Base-by-base conservation (phyloP, 2,113 vertebrate species). In the Pachypanchax playfairii region DNA sequence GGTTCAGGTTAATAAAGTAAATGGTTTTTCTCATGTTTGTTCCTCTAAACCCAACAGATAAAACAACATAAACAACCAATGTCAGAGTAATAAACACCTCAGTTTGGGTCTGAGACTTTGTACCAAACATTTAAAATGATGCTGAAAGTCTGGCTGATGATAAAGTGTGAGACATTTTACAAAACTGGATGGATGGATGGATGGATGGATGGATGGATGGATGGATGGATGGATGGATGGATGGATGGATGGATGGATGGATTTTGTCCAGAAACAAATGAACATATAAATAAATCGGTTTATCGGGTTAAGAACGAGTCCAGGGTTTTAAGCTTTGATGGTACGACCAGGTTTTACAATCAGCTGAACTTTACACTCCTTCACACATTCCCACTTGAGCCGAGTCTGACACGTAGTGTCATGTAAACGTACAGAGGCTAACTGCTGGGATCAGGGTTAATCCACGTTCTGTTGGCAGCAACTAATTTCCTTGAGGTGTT, bases 231-330 rank as follows among this genome's bases (percentile, higher is more conserved):
- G 12, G 29, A 44, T 20, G 20, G 39, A 65, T 20, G 17, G 12
- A 65, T 54, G 22, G 4, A 25, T 60, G 21, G 31, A n/a, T 47
- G 43, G 18, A 21, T 20, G 13, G 20, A 42, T 63, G 25, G 24
- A 63, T 5, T n/a, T n/a, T n/a, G n/a, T n/a, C n/a, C n/a, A n/a
- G n/a, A n/a, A n/a, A n/a, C n/a, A n/a, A n/a, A n/a, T n/a, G n/a
- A n/a, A n/a, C n/a, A n/a, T n/a, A n/a, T n/a, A n/a, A n/a, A n/a
- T n/a, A n/a, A n/a, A n/a, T n/a, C n/a, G n/a, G n/a, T n/a, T n/a
- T n/a, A n/a, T n/a, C n/a, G n/a, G n/a, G n/a, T n/a, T n/a, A n/a
- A n/a, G n/a, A n/a, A n/a, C n/a, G n/a, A n/a, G n/a, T n/a, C n/a
- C n/a, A n/a, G n/a, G n/a, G n/a, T n/a, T n/a, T n/a, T n/a, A n/a